Evolutionary conservation across 2,113 vertebrate genomes (phyloP).

Genomic region (Larimichthys polyactis): DNA sequence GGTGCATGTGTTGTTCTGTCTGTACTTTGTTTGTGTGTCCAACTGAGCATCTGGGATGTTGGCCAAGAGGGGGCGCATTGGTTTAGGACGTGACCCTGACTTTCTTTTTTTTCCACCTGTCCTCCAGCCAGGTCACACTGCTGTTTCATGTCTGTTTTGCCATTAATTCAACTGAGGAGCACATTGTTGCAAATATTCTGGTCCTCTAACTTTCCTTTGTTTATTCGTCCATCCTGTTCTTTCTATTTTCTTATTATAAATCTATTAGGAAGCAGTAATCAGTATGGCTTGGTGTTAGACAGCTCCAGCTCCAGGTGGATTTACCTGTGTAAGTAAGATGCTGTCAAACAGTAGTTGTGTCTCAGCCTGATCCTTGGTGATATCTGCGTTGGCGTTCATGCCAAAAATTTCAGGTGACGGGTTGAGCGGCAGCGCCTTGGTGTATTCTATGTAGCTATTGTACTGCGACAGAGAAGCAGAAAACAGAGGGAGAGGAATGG

Average conservation of each 20-base stretch:
- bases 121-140: not conserved
- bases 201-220: not conserved
- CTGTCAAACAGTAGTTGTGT: slow-evolving; percentile 89
- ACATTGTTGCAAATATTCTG: not conserved
- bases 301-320: not conserved
- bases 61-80: slow-evolving; percentile 26
- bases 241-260: too few relatives aligned
- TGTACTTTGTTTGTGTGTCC: slow-evolving; percentile 2
- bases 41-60: slow-evolving; percentile 32
- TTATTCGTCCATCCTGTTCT: too few relatives aligned
- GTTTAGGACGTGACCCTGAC: slow-evolving; percentile 21
- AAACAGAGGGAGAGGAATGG: slow-evolving; percentile 11
- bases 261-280: not conserved
- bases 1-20: not conserved
- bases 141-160: not conserved
- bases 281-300: not conserved
- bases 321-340: slow-evolving; percentile 90
- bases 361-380: slow-evolving; percentile 91
- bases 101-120: not conserved
- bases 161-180: not conserved
- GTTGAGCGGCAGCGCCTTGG: slow-evolving; percentile 88
- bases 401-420: slow-evolving; percentile 89
- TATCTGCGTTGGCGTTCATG: slow-evolving; percentile 91
- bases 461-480: slow-evolving; percentile 77
- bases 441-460: slow-evolving; percentile 88